These are phyloP conservation scores for Pseudorhiza aurosa DNA, from an alignment of 30 jellyfish, hydroid and myxozoan species.

Conservation along the genomic window DNA sequence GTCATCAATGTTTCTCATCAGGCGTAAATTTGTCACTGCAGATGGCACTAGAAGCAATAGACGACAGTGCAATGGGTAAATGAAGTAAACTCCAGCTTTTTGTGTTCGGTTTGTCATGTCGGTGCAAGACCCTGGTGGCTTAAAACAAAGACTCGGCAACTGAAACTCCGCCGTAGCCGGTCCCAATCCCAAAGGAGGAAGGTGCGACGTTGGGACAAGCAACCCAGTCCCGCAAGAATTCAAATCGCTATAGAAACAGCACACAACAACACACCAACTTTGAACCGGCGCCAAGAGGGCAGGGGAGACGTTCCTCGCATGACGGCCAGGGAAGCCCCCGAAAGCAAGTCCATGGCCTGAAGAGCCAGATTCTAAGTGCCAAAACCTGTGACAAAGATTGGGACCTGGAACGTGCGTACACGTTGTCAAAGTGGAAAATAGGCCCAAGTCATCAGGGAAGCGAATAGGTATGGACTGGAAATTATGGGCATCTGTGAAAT, in stretches of 20 bases:
- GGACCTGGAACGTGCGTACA: neutral
- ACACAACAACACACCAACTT: neutral
- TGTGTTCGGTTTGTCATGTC: no score
- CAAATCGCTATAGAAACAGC: neutral
- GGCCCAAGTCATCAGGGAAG: conserved; percentile 5
- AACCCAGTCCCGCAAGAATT: neutral
- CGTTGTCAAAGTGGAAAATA: neutral
- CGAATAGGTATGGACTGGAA: neutral
- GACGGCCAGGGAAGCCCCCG: neutral
- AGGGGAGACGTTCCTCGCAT: neutral
- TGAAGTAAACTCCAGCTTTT: no score
- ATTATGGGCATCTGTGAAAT: conserved; percentile 3
- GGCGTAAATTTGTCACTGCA: conserved; percentile 23
- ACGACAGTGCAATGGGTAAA: no score
- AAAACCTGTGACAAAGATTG: neutral
- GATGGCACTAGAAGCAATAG: conserved; percentile 64
- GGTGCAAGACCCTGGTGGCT: no score
- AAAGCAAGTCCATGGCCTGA: neutral
- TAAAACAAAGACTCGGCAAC: no score
- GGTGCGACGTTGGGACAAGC: no score
- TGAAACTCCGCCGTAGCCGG: no score
- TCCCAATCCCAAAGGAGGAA: no score
- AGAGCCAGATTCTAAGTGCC: neutral
- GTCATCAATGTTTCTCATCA: conserved; percentile 55
- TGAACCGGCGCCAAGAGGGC: neutral